Base-by-base conservation (phyloP, 2,797 vertebrate species). In the Diceros bicornis region DNA sequence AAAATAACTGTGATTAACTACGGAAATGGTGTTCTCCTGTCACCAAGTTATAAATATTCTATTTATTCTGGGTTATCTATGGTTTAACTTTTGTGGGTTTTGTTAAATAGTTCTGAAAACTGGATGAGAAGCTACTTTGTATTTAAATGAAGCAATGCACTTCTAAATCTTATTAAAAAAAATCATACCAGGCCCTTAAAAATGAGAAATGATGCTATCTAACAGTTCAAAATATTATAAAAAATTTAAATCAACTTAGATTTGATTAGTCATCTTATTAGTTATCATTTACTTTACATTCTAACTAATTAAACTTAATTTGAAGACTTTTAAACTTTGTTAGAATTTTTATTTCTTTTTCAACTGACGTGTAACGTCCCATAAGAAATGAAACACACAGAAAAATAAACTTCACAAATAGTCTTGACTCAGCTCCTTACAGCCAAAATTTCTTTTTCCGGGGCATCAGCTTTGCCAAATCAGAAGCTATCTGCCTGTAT, bases 1-100 rank as follows among this genome's bases (percentile, higher is more conserved):
- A 96, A 95, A 90, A 72, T 66, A 90, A 85, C 68, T 75, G 44
- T 86, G 32, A 82, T 96, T 97, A 82, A 89, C 81, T 97, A 41
- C 94, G 84, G 77, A 94, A 94, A 97, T 94, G 66, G 64, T 78
- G 29, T 91, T 95, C 75, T 96, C 88, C 96, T 97, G 75, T 91
- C 72, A 93, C 88, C 23, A 86, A 79, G 72, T 94, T 97, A 92
- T 94, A 97, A 97, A 95, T 97, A 96, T 64, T 97, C 79, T 97
- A 44, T 97, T 97, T 96, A 86, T 90, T 97, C 62, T 96, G 68
- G 68, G 64, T 94, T 97, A 91, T 97, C 84, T 97, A 37, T 84
- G 69, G 61, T 77, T 88, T 90, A 89, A 93, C 62, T 92, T 91
- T 79, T 91, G 79, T 89, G 66, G 3, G 5, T 66, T 97, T 92